Conservation (phyloP, 2,888 invertebrate species). For the Calameuta pallipes region DNA sequence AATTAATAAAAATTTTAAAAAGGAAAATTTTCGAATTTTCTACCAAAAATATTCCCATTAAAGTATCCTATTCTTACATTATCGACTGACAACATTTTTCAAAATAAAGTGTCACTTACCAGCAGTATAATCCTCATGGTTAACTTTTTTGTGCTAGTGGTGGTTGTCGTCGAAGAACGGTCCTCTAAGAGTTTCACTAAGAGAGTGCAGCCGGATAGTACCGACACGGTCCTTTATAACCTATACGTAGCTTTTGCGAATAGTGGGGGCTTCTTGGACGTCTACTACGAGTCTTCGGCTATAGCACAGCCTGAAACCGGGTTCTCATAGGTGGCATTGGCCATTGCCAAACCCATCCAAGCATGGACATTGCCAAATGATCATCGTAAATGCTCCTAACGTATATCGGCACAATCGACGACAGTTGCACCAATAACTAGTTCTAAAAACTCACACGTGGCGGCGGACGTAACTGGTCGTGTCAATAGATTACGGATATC, state of each 20-base stretch:
- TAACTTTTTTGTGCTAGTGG: conserved; percentile 34
- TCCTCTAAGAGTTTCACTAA: conserved; percentile 63
- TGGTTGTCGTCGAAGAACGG: conserved; percentile 44
- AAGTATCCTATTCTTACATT: not conserved
- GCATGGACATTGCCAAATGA: conserved; percentile 28
- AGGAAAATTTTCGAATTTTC: not conserved
- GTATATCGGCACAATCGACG: not conserved
- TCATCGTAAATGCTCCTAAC: conserved; percentile 26
- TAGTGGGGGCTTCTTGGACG: conserved; percentile 52
- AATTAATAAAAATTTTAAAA: not conserved
- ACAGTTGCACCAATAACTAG: not conserved
- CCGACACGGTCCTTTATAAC: conserved; percentile 64
- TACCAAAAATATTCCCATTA: not conserved
- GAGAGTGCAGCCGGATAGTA: conserved; percentile 64
- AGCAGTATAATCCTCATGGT: conserved; percentile 63
- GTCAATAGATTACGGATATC: not conserved
- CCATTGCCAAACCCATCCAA: conserved; percentile 45
- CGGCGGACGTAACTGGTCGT: conserved; percentile 7
- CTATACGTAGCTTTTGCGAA: conserved; percentile 56
- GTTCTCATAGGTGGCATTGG: conserved; percentile 24
- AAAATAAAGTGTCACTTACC: conserved; percentile 45
- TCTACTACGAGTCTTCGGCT: conserved; percentile 17
- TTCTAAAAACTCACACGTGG: not conserved
- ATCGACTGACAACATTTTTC: not conserved
- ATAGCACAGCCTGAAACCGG: conserved; percentile 6